Evolutionary conservation across 1,140 invertebrate genomes (phyloP).

Genomic region (Armadillidium nasatum): DNA sequence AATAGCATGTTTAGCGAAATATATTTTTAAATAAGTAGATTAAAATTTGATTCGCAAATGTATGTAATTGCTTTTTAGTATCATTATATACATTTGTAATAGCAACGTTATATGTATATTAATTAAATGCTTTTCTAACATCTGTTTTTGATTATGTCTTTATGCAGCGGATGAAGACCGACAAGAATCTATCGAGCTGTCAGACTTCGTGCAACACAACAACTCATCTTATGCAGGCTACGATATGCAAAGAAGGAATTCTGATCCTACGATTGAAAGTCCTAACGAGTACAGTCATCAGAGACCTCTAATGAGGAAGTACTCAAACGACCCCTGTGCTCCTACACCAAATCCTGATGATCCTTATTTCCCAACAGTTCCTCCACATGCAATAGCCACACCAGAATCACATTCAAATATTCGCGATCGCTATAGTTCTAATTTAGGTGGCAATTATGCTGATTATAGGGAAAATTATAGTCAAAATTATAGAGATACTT

Average conservation of each 20-base stretch:
- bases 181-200: slow-evolving; percentile 36
- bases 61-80: too few species aligned
- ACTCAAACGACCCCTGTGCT: not conserved
- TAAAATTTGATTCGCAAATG: too few species aligned
- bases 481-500: not conserved
- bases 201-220: slow-evolving; percentile 22
- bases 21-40: too few species aligned
- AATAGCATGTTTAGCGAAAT: too few species aligned
- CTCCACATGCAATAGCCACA: not conserved
- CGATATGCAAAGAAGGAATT: not conserved
- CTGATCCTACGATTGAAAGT: not conserved
- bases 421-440: not conserved
- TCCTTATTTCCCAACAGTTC: not conserved
- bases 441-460: not conserved
- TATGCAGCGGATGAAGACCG: slow-evolving; percentile 36
- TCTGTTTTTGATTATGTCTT: not conserved
- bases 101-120: too few species aligned
- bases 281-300: slow-evolving; percentile 14
- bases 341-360: not conserved
- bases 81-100: too few species aligned
- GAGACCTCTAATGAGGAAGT: slow-evolving; percentile 13
- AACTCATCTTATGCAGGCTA: not conserved
- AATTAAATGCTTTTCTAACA: too few species aligned
- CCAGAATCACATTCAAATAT: too few species aligned
- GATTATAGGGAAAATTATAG: not conserved